These are phyloP conservation scores for Melanotaenia nigrans DNA, from an alignment of 2,797 vertebrate species.

Conservation along the genomic window DNA sequence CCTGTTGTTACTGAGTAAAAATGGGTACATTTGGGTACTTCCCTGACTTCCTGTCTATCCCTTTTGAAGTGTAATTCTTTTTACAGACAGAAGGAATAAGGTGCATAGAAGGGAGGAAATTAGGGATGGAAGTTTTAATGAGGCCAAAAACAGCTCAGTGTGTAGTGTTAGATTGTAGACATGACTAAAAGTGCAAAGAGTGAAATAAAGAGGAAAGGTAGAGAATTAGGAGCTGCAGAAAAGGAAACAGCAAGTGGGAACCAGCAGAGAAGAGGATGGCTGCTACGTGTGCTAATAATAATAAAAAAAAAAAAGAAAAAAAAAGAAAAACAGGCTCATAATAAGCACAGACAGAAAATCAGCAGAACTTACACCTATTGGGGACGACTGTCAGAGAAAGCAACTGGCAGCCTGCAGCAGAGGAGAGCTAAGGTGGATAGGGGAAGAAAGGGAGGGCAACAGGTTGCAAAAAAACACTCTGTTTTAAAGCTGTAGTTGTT, in stretches of 20 bases:
- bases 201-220: conserved; percentile 2
- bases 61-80: conserved; percentile 41
- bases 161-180: conserved; percentile 30
- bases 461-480: background rate
- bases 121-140: conserved; percentile 24
- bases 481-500: background rate
- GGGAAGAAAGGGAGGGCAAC: conserved; percentile 21
- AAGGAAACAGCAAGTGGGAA: conserved; percentile 44
- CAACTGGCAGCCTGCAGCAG: conserved; percentile 17
- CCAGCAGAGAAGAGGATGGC: conserved; percentile 31
- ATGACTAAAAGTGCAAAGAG: conserved; percentile 17
- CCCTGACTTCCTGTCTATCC: conserved; percentile 21
- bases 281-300: conserved; percentile 22
- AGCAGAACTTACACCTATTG: conserved; percentile 19
- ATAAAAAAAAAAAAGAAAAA: background rate
- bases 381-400: conserved; percentile 22
- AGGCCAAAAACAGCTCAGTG: conserved; percentile 27
- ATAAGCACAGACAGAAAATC: conserved; percentile 33
- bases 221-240: conserved; percentile 18
- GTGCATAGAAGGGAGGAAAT: conserved; percentile 13
- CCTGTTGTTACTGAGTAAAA: conserved; percentile 6
- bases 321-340: conserved; percentile 19
- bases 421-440: conserved; percentile 20
- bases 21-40: conserved; percentile 22
- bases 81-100: conserved; percentile 9